Evolutionary conservation across 1,140 invertebrate species (phyloP), one percentile per base, ranked within the genome.

Genomic region (Zaprionus kolodkinae): DNA sequence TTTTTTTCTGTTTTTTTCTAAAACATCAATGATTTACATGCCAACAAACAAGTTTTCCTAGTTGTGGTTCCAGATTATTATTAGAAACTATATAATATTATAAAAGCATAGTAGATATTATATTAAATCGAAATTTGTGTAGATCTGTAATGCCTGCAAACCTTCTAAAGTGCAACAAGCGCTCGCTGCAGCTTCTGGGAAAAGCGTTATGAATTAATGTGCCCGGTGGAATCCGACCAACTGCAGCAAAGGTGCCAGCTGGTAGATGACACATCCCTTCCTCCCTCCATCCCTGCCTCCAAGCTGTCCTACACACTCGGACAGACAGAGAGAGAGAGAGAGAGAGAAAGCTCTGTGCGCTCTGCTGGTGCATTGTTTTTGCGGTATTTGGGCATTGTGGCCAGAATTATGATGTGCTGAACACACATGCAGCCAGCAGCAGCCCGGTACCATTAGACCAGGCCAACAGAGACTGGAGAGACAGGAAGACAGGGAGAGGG

Each of bases 351-450:
- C 35, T 59, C 36, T 56, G 48, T 50, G 30, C 35, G 27, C n/a
- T 40, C 62, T 55, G 38, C 48, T 63, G 54, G 35, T 38, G 43
- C 43, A 43, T 84, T 88, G 84, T 88, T 81, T 83, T 88, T 88
- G 84, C 80, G 84, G 84, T 88, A 81, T 85, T 89, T 88, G 84
- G 84, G 84, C 84, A 81, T 88, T 88, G 84, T 65, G 84, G 75
- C 77, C 78, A 70, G 84, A 88, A 88, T 88, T 89, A 88, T 88
- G 84, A 88, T 88, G 84, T 88, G 65, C 72, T 71, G 78, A 54
- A 64, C 67, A 45, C 56, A 67, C 21, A 21, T 21, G 21, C 21
- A 21, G 21, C 21, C 21, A 21, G 21, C 21, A 21, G 45, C 40
- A 45, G 61, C 56, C 63, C 55, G 59, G 21, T 55, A 59, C 50